phyloP scores from a whole-genome alignment of 1,140 invertebrate species.

The Nasonia vitripennis region DNA sequence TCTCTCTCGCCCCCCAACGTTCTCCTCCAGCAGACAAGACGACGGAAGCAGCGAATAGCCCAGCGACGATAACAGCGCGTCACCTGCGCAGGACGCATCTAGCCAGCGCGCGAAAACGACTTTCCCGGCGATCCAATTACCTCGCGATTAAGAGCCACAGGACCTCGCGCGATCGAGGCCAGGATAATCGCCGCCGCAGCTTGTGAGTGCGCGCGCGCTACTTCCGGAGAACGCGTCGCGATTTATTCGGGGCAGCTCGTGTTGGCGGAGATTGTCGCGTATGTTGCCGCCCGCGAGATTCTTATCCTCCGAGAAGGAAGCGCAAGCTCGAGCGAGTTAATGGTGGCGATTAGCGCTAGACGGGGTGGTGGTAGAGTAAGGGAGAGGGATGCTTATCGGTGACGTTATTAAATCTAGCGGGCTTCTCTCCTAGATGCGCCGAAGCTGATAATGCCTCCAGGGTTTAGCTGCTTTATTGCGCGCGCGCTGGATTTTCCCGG shows the following conservation, averaged over 20 bases:
- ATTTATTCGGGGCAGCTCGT: not conserved
- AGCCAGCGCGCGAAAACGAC: not conserved
- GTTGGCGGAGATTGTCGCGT: not conserved
- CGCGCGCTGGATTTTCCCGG: not conserved
- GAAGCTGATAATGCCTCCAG: not conserved
- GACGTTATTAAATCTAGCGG: constrained; percentile 1
- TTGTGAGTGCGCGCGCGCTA: too few species aligned
- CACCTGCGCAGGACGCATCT: not conserved
- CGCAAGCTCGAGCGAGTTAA: not conserved
- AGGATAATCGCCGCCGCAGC: not conserved
- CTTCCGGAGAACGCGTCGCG: not conserved
- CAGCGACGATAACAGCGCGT: not conserved
- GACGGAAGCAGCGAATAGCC: not conserved
- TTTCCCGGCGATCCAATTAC: not conserved
- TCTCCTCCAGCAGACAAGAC: not conserved
- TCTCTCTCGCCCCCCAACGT: not conserved
- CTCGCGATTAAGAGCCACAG: not conserved
- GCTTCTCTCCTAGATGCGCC: not conserved
- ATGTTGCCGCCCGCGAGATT: not conserved
- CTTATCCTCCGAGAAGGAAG: not conserved
- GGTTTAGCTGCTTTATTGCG: not conserved
- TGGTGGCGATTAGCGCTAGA: not conserved
- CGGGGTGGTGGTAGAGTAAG: not conserved
- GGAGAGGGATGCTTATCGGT: not conserved
- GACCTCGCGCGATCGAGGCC: not conserved